These are phyloP conservation scores for Molorchus minor DNA, from an alignment of 2,888 invertebrate genomes.

Conservation along the genomic window DNA sequence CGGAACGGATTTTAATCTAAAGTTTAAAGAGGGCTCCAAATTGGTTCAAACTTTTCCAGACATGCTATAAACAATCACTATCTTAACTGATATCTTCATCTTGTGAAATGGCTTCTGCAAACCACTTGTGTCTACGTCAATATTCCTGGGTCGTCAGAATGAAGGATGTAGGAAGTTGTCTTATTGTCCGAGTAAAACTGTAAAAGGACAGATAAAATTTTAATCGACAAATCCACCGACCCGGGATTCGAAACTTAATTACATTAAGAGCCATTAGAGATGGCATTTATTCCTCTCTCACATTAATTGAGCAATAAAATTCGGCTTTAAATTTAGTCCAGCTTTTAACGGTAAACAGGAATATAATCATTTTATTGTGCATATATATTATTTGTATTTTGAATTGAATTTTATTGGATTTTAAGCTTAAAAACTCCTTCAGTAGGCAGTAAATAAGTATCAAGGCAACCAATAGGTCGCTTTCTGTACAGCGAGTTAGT, in stretches of 20 bases:
- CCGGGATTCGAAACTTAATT: slow-evolving; percentile 43
- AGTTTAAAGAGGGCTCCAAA: slow-evolving; percentile 45
- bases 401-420: not conserved
- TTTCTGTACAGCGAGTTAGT: no score
- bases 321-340: slow-evolving; percentile 17
- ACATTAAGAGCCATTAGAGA: slow-evolving; percentile 40
- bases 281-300: slow-evolving; percentile 40
- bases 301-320: slow-evolving; percentile 44
- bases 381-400: slow-evolving; percentile 2
- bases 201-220: slow-evolving; percentile 30
- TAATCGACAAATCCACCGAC: slow-evolving; percentile 29
- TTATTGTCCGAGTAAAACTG: slow-evolving; percentile 10
- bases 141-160: slow-evolving; percentile 6
- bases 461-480: no score
- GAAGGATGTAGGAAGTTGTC: slow-evolving; percentile 12
- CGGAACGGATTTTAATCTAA: slow-evolving; percentile 45
- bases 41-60: slow-evolving; percentile 44
- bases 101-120: slow-evolving; percentile 16
- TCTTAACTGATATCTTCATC: slow-evolving; percentile 39
- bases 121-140: slow-evolving; percentile 27
- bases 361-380: slow-evolving; percentile 15
- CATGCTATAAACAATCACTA: slow-evolving; percentile 49
- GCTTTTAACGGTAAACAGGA: slow-evolving; percentile 18
- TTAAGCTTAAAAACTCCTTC: no score
- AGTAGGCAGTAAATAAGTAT: no score